Conservation (phyloP, 2,113 vertebrate genomes). For the Eurystomus gularis region DNA sequence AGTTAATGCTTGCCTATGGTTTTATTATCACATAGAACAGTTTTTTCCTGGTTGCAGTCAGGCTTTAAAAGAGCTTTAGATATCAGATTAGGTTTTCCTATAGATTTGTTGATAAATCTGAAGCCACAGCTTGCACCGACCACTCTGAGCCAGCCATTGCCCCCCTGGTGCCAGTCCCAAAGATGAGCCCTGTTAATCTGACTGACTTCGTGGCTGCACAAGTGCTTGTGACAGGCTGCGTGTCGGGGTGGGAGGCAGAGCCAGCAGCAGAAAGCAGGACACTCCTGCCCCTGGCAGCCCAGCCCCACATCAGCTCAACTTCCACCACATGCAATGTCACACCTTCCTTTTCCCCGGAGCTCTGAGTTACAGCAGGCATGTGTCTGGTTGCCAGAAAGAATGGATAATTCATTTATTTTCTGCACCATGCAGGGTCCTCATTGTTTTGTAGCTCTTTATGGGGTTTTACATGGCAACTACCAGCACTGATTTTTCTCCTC, state of each 20-base stretch:
- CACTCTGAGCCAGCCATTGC: fast-evolving
- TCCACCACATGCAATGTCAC: fast-evolving
- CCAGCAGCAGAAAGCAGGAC: neutral
- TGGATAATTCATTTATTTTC: neutral
- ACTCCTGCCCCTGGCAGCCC: neutral
- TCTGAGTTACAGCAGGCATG: neutral
- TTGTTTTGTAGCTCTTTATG: neutral
- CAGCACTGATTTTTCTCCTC: neutral
- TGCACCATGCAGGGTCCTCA: neutral
- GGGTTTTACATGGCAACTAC: neutral
- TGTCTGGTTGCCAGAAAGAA: neutral
- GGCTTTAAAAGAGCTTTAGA: neutral
- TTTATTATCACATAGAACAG: neutral
- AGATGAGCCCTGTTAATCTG: neutral
- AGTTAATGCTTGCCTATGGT: neutral
- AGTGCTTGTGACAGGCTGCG: neutral
- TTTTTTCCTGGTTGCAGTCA: neutral
- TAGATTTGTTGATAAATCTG: neutral
- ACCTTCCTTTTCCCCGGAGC: fast-evolving
- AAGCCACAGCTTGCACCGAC: neutral
- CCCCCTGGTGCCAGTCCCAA: neutral
- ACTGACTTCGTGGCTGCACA: neutral
- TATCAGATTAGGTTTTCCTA: neutral
- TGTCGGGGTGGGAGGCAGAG: fast-evolving
- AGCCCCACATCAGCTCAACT: fast-evolving